Evolutionary conservation across 2,113 vertebrate genomes (phyloP), one percentile per base, ranked within the genome.

Genomic region (Sapajus apella): DNA sequence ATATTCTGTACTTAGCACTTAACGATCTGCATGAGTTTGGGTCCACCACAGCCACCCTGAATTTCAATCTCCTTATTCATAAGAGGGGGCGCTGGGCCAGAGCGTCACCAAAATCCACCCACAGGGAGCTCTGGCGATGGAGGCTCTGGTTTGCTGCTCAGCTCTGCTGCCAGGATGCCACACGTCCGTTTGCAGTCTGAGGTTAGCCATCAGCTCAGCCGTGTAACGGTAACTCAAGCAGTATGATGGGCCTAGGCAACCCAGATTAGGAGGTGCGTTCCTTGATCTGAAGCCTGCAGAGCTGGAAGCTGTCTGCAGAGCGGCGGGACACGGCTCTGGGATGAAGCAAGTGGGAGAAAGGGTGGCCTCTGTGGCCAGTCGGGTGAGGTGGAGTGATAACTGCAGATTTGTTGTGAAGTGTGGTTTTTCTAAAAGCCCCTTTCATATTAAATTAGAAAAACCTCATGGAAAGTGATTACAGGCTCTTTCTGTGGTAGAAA

Each of bases 401-500:
- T 87, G 97, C 75, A 75, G 72, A 56, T 47, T 66, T 66, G 40
- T 66, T 98, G 98, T 52, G 25, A 87, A 97, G 94, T 96, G 43
- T 47, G 87, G 30, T 64, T 58, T 96, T 94, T 86, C 55, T 88
- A 55, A 97, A 97, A 96, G 25, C 61, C 96, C 91, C 91, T 97
- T 92, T 97, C 86, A 73, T 95, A 95, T 90, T 87, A 97, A 98
- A 97, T 73, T 37, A 90, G 94, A 96, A 96, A 97, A 97, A 96
- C 52, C 27, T 87, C 92, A 70, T 50, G 73, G 98, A 98, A 99
- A 97, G 91, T 82, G 96, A 93, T 97, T 98, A 98, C 83, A 97
- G 98, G 98, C 97, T 97, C 91, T 97, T 98, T 98, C 98, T 98
- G 61, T 96, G 95, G 96, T 80, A 96, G 98, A 97, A 96, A 80